phyloP scores from a whole-genome alignment of 2,113 vertebrate genomes.

The Ictalurus furcatus region DNA sequence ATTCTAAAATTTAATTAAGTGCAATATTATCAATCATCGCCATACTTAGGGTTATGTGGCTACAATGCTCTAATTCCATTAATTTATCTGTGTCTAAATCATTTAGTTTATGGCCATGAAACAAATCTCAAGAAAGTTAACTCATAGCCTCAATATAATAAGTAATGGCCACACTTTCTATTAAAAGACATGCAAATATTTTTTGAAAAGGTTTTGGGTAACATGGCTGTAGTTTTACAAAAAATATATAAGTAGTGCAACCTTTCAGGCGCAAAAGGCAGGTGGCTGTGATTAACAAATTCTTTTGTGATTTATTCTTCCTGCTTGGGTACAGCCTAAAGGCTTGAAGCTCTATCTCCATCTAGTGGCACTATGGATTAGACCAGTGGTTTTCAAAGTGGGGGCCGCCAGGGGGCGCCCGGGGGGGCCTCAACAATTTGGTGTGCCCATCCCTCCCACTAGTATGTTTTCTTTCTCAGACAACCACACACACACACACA shows the following conservation, averaged over 20 bases:
- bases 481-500: too few relatives aligned
- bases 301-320: neutral
- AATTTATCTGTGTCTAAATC: neutral
- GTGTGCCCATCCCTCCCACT: too few relatives aligned
- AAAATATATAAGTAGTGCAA: neutral
- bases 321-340: neutral
- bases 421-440: too few relatives aligned
- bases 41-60: neutral
- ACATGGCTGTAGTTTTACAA: neutral
- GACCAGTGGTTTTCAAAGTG: too few relatives aligned
- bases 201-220: neutral
- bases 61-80: neutral
- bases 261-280: neutral
- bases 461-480: too few relatives aligned
- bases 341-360: constrained; percentile 59
- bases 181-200: neutral
- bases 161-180: neutral
- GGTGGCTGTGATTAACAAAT: neutral
- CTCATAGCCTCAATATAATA: neutral
- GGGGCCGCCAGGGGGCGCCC: too few relatives aligned
- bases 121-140: neutral
- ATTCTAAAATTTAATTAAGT: too few relatives aligned
- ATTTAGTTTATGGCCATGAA: neutral
- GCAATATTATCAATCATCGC: too few relatives aligned
- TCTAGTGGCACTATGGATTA: constrained; percentile 59